A percentile compares a stretch with the other conserved stretches of the same genome.
Evolutionary conservation across 2,113 vertebrate genomes (phyloP).

Genomic region (Plotosus lineatus): DNA sequence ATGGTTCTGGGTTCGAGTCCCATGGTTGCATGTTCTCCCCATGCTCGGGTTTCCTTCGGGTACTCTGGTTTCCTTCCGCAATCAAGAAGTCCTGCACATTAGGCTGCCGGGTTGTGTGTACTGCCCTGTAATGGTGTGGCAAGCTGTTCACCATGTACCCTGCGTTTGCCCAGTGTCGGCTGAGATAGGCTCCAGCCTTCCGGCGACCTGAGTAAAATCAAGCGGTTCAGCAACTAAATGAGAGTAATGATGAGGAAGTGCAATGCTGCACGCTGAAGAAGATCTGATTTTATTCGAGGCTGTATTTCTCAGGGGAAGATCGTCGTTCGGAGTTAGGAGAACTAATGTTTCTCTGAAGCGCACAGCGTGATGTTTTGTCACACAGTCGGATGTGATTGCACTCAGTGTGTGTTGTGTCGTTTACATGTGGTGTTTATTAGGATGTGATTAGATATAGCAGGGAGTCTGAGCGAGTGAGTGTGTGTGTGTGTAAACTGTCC

Average conservation of each 20-base stretch:
- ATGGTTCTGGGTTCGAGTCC: too few relatives aligned
- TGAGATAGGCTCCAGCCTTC: too few relatives aligned
- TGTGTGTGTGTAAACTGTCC: background rate
- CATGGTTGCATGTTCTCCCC: too few relatives aligned
- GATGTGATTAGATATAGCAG: slow-evolving; percentile 23
- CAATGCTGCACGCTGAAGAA: background rate
- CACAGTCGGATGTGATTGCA: background rate
- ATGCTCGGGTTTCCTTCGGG: too few relatives aligned
- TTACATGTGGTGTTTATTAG: slow-evolving; percentile 14
- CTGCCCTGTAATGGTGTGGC: too few relatives aligned
- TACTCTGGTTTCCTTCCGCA: too few relatives aligned
- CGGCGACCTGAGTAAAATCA: too few relatives aligned
- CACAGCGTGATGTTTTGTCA: background rate
- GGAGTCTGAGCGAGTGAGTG: background rate
- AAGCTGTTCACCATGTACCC: too few relatives aligned
- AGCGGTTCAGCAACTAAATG: too few relatives aligned
- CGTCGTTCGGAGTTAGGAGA: background rate
- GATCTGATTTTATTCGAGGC: background rate
- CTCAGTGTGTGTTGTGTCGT: background rate
- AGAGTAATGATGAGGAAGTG: background rate
- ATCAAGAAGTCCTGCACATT: too few relatives aligned
- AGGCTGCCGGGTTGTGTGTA: too few relatives aligned
- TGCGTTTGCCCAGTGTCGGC: too few relatives aligned
- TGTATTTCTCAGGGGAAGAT: background rate
- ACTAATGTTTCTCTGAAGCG: background rate